Base-by-base conservation (phyloP, 2,888 invertebrate genomes). In the Molorchus minor region DNA sequence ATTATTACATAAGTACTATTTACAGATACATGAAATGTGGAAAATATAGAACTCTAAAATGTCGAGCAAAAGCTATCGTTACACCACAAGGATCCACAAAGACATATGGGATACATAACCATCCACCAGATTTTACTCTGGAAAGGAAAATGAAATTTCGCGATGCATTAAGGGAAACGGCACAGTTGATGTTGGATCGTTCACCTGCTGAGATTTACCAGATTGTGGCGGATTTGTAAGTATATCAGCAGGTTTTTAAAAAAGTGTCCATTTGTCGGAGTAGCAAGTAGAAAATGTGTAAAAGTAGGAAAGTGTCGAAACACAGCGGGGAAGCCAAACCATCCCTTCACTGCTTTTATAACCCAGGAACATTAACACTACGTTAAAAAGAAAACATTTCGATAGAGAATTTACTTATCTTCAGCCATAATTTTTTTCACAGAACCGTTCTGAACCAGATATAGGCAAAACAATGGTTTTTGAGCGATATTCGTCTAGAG, bases 1-100 rank as follows among this genome's bases (percentile, higher is more conserved):
- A 2, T 30, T 7, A 30, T 2, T 19, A 17, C 17, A 16, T 8
- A 13, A 19, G 1, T 8, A 7, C 21, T 44, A 3, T 20, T 35
- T 47, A 7, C 4, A 47, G 47, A 19, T 47, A 47, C 17, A 20
- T 47, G 10, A 36, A 47, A 47, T 47, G 47, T 47, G 19, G 35
- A 12, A 15, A 47, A 21, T 47, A 47, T 20, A 35, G 33, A 33
- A 8, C 35, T 15, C 36, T 47, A 3, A 35, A 35, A 8, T 47
- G 47, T 20, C 33, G 36, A 3, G 47, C 47, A 2, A 47, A 29
- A 35, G 47, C 17, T 20, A 36, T 47, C 2, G 21, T 36, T 47
- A 12, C 19, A 20, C 20, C 47, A 7, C 7, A 47, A 5, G 19
- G 12, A 12, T 1, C 20, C 7, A 29, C 20, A 8, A 47, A 19